phyloP scores from a whole-genome alignment of 2,113 vertebrate genomes.

The Alexandromys fortis region DNA sequence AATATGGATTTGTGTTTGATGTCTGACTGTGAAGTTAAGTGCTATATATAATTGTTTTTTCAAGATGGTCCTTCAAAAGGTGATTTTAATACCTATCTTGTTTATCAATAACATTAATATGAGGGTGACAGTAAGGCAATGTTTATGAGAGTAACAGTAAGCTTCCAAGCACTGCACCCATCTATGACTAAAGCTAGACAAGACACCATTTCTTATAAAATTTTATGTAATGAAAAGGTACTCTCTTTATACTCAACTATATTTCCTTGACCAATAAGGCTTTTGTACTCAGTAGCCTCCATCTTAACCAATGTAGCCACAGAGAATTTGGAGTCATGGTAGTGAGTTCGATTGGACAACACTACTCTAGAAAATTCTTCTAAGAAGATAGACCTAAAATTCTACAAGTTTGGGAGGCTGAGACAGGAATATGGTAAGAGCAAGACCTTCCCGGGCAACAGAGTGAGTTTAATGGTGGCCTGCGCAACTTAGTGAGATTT shows the following conservation, averaged over 20 bases:
- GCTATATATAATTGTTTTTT: neutral
- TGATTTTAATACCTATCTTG: neutral
- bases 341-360: neutral
- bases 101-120: neutral
- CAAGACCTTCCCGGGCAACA: neutral
- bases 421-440: neutral
- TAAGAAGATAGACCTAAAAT: neutral
- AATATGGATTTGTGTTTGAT: constrained; percentile 7
- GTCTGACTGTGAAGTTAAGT: neutral
- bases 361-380: neutral
- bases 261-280: neutral
- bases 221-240: constrained; percentile 34
- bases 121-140: neutral
- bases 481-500: neutral
- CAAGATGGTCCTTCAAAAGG: neutral
- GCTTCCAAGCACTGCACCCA: neutral
- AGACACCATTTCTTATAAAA: neutral
- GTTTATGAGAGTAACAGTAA: neutral
- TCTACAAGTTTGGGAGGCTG: neutral
- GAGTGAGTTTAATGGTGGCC: neutral
- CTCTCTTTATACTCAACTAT: neutral
- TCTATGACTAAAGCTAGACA: neutral
- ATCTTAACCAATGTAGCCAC: neutral
- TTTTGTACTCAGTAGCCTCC: neutral
- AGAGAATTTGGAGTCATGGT: neutral